Percentiles rank a stretch among this genome's conserved stretches.
Evolutionary conservation across 2,113 vertebrate genomes (phyloP).

Genomic region (Stomatorhinus ivindoensis): DNA sequence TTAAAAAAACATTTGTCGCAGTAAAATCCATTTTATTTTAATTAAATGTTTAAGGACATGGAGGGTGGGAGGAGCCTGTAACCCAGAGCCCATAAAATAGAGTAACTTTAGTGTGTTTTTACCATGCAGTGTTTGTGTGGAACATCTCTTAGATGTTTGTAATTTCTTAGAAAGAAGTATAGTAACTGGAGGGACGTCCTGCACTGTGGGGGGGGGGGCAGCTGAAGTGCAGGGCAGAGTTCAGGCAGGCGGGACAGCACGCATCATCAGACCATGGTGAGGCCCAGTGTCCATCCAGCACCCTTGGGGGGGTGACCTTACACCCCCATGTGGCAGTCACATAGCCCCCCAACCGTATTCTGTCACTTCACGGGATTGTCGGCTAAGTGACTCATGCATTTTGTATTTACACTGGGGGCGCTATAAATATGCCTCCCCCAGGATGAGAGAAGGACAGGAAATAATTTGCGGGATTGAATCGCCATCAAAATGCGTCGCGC

Average conservation of each 20-base stretch:
- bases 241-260: neutral
- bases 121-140: neutral
- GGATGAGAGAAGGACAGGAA: neutral
- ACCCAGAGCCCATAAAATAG: neutral
- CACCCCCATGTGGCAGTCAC: neutral
- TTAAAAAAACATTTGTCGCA: neutral
- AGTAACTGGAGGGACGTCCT: neutral
- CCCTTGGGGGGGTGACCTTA: neutral
- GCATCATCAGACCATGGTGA: neutral
- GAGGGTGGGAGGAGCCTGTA: neutral
- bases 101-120: neutral
- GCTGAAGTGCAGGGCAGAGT: neutral
- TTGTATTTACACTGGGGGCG: neutral
- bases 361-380: neutral
- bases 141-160: neutral
- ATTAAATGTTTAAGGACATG: neutral
- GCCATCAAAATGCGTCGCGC: neutral
- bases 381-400: neutral
- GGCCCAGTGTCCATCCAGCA: neutral
- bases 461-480: neutral
- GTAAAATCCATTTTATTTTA: neutral
- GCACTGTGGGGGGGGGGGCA: neutral
- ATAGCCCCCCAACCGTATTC: neutral
- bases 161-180: neutral
- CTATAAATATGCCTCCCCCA: neutral